Evolutionary conservation across 2,888 invertebrate species (phyloP).

Genomic region (Pachymerium ferrugineum): DNA sequence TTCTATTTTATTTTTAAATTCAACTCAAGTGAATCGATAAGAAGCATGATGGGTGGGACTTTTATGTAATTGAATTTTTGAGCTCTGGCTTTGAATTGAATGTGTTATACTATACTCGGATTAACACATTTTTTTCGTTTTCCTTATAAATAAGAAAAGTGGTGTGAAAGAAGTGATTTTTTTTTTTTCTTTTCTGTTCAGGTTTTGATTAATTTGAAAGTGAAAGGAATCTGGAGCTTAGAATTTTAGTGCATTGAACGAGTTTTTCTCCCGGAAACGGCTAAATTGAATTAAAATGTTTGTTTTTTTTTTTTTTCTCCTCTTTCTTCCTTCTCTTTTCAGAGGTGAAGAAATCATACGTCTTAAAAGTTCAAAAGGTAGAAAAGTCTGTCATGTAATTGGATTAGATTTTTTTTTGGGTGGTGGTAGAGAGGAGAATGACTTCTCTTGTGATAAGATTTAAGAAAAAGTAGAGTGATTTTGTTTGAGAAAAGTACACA

Average conservation of each 20-base stretch:
- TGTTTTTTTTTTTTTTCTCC: neutral
- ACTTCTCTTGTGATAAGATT: no score
- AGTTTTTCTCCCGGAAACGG: no score
- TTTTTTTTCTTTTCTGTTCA: neutral
- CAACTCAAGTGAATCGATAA: neutral
- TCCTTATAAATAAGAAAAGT: neutral
- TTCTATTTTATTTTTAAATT: neutral
- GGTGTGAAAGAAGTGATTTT: neutral
- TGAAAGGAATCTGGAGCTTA: neutral
- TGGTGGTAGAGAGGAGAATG: no score
- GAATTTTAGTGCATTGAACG: no score
- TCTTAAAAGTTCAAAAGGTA: no score
- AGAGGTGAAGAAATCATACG: no score
- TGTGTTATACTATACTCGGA: neutral
- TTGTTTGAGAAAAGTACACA: no score
- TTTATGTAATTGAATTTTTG: conserved; percentile 12
- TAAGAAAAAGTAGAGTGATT: no score
- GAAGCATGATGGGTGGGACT: neutral
- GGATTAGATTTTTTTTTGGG: no score
- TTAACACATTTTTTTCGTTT: neutral
- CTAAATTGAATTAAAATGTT: neutral
- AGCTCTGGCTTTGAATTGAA: neutral
- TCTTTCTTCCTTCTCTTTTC: no score
- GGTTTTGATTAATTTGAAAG: no score
- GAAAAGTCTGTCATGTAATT: no score